A percentile compares a stretch with the other conserved stretches of the same genome.
phyloP scores from a whole-genome alignment of 2,797 vertebrate species.

The Neosalanx taihuensis region DNA sequence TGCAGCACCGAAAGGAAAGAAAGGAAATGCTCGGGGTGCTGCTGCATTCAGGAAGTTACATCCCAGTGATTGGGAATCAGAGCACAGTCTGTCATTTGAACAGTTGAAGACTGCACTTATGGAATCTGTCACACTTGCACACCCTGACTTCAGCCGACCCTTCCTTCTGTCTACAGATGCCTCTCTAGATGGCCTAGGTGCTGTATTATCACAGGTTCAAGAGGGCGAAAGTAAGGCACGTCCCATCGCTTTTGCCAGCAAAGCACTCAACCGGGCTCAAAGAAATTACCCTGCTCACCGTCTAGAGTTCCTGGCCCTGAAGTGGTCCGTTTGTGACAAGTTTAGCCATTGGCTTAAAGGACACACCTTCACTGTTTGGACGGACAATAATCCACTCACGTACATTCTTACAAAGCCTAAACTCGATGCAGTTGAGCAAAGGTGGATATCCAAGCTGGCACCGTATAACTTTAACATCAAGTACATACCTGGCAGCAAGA shows the following conservation, averaged over 20 bases:
- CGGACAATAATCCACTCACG: constrained; percentile 12
- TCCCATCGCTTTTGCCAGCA: constrained; percentile 27
- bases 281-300: not conserved
- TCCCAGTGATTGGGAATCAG: constrained; percentile 11
- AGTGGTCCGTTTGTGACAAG: constrained; percentile 1
- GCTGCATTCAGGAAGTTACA: not conserved
- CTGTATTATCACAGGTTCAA: constrained; percentile 13
- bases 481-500: constrained; percentile 19
- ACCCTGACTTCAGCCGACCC: constrained; percentile 14
- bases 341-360: constrained; percentile 10
- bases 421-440: constrained; percentile 15
- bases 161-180: constrained; percentile 18
- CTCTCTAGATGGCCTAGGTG: constrained; percentile 7
- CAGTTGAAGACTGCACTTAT: not conserved
- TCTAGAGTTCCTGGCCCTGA: not conserved
- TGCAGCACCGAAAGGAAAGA: not conserved
- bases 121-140: not conserved
- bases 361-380: not conserved
- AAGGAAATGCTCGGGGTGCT: not conserved
- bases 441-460: constrained; percentile 18
- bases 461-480: constrained; percentile 21
- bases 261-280: not conserved
- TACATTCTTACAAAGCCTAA: constrained; percentile 14
- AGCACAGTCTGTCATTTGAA: not conserved
- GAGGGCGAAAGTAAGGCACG: constrained; percentile 4